Percentiles rank a stretch among this genome's conserved stretches.
Conservation (phyloP, 2,113 vertebrate species). For the Seriola aureovittata region DNA sequence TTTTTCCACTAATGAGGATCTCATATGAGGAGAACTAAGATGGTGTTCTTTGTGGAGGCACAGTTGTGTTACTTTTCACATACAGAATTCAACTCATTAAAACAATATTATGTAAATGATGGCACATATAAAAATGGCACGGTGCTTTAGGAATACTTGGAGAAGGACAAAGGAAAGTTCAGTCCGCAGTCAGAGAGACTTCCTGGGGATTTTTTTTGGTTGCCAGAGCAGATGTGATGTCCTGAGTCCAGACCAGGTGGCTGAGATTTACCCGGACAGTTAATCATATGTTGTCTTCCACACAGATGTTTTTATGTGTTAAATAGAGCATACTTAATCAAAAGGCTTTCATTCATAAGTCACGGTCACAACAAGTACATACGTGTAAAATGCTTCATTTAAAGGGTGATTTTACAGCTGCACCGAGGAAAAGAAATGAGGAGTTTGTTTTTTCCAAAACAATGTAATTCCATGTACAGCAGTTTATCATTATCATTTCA, state of each 20-base stretch:
- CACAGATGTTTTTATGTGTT: conserved; percentile 47
- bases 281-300: conserved; percentile 58
- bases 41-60: background rate
- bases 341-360: conserved; percentile 45
- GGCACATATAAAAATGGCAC: background rate
- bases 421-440: conserved; percentile 1
- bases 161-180: conserved; percentile 31
- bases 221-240: conserved; percentile 59
- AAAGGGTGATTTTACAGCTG: conserved; percentile 20
- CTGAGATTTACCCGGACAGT: conserved; percentile 62
- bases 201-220: conserved; percentile 39
- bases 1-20: conserved; percentile 47
- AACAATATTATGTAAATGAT: conserved; percentile 14
- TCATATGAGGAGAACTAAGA: conserved; percentile 55
- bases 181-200: conserved; percentile 29
- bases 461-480: background rate
- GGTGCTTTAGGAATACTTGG: conserved; percentile 27
- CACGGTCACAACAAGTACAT: conserved; percentile 13
- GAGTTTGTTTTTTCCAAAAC: conserved; percentile 50
- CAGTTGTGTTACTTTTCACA: background rate
- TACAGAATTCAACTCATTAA: background rate
- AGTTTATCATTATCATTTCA: conserved; percentile 27
- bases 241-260: conserved; percentile 72
- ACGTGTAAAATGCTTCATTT: conserved; percentile 5
- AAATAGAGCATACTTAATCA: conserved; percentile 32